phyloP scores from a whole-genome alignment of 2,113 vertebrate species.

The Serilophus lunatus region DNA sequence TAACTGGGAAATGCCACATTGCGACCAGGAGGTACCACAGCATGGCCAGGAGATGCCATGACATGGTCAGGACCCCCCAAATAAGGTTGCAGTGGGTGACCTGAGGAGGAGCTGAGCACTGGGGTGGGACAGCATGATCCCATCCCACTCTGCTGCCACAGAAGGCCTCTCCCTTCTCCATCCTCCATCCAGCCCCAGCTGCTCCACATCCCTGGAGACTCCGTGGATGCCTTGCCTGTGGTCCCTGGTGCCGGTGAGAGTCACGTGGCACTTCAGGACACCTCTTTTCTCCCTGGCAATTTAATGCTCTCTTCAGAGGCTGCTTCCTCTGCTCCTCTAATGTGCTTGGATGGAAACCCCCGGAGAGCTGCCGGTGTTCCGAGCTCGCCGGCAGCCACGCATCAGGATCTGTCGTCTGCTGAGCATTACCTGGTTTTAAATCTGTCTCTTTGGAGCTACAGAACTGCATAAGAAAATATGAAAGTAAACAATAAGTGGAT shows the following conservation, averaged over 20 bases:
- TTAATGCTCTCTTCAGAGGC: neutral
- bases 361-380: neutral
- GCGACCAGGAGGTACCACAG: neutral
- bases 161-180: neutral
- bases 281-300: neutral
- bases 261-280: neutral
- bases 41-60: neutral
- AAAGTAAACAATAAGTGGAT: slow-evolving; percentile 72
- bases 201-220: neutral
- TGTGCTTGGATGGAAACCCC: slow-evolving; percentile 26
- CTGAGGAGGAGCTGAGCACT: neutral
- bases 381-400: neutral
- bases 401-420: slow-evolving; percentile 54
- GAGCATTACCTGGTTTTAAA: slow-evolving; percentile 62
- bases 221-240: rapidly evolving
- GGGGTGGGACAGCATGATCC: rapidly evolving
- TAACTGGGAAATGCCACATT: neutral
- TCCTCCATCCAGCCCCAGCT: neutral
- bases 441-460: slow-evolving; percentile 60
- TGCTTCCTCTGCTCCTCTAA: neutral
- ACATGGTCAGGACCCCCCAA: neutral
- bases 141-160: neutral
- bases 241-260: rapidly evolving
- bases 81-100: neutral
- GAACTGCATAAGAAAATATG: slow-evolving; percentile 53